Conservation (phyloP, 2,888 invertebrate species). For the Agapostemon virescens region DNA sequence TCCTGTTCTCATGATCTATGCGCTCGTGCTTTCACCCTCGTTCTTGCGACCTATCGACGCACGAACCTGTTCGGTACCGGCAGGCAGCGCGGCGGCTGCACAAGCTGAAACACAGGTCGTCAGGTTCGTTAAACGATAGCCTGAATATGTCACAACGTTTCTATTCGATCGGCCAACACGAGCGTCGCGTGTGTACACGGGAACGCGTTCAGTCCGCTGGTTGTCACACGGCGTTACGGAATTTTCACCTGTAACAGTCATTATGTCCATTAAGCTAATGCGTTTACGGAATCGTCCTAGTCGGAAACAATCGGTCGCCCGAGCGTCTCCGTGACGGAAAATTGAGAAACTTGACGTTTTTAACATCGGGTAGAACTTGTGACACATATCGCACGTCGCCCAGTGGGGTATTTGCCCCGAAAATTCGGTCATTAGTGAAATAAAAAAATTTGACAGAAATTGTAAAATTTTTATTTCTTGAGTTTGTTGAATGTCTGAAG, state of each 20-base stretch:
- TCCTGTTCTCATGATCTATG: neutral
- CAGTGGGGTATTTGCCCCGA: too few relatives aligned
- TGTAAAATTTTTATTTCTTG: too few relatives aligned
- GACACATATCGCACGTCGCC: too few relatives aligned
- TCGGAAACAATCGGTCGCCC: neutral
- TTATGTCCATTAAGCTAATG: constrained; percentile 36
- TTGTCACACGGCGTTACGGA: constrained; percentile 19
- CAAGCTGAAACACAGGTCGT: constrained; percentile 16
- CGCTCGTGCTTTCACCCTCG: constrained; percentile 12
- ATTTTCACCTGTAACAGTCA: constrained; percentile 27
- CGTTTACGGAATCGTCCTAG: constrained; percentile 12
- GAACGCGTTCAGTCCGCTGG: constrained; percentile 42
- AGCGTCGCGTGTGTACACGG: constrained; percentile 36
- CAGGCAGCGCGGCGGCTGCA: neutral
- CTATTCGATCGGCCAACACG: constrained; percentile 31
- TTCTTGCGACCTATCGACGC: constrained; percentile 25
- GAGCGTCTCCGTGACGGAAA: neutral
- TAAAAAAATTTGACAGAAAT: too few relatives aligned
- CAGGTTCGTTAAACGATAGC: constrained; percentile 56
- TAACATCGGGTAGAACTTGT: neutral
- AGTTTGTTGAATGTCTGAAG: too few relatives aligned
- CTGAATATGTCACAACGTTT: constrained; percentile 56
- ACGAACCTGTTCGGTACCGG: neutral
- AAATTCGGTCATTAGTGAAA: too few relatives aligned
- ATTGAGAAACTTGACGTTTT: neutral